A percentile compares a stretch with the other conserved stretches of the same genome.
Conservation (phyloP, 2,113 vertebrate genomes). For the Alethe castanea region DNA sequence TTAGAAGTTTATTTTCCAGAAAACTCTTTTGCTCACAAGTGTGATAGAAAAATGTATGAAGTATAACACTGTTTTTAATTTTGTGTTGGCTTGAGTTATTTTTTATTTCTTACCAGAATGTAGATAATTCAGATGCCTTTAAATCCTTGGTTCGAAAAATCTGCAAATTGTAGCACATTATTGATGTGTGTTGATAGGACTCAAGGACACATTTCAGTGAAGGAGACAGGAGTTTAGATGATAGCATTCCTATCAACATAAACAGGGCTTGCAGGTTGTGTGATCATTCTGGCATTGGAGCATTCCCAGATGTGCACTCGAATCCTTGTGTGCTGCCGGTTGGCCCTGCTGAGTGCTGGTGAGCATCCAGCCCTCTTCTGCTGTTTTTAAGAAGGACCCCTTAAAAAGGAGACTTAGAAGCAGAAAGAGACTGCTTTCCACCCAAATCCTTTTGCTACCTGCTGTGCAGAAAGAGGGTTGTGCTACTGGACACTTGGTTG, state of each 20-base stretch:
- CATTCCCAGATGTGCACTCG: not conserved
- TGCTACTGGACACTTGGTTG: not conserved
- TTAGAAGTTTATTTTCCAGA: not conserved
- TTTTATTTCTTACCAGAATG: not conserved
- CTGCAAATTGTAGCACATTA: not conserved
- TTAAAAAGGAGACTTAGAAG: not conserved
- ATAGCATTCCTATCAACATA: accelerated
- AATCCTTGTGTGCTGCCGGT: not conserved
- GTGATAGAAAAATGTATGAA: not conserved
- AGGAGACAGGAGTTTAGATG: not conserved
- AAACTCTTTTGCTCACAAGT: not conserved
- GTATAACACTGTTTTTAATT: not conserved
- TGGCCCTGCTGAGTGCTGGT: not conserved
- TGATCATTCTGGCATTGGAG: not conserved
- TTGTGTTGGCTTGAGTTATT: not conserved
- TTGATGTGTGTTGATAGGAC: not conserved
- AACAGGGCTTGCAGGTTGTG: not conserved
- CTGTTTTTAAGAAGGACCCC: not conserved
- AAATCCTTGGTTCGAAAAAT: not conserved
- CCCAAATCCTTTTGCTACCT: not conserved
- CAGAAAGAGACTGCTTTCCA: not conserved
- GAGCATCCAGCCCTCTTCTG: not conserved
- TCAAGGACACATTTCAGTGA: not conserved
- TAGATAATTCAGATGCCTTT: not conserved
- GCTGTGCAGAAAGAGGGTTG: not conserved